These are phyloP conservation scores for Ips typographus DNA, from an alignment of 1,140 invertebrate genomes.

Conservation along the genomic window DNA sequence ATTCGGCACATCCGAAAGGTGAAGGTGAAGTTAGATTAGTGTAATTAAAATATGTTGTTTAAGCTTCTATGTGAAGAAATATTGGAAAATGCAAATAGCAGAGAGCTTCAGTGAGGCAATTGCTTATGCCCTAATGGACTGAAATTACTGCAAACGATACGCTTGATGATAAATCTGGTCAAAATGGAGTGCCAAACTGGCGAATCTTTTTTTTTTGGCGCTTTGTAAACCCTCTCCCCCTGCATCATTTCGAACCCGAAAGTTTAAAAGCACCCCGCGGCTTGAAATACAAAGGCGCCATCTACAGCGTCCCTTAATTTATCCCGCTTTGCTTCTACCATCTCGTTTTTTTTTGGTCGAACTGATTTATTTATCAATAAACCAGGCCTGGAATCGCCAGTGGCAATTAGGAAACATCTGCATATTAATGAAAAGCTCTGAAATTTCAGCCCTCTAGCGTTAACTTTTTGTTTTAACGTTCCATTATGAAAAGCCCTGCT, in stretches of 20 bases:
- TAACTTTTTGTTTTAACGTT: no score
- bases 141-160: slow-evolving; percentile 16
- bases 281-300: slow-evolving; percentile 21
- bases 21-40: no score
- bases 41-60: no score
- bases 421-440: background rate
- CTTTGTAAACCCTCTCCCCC: background rate
- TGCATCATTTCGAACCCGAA: slow-evolving; percentile 9
- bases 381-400: background rate
- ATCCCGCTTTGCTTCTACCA: slow-evolving; percentile 13
- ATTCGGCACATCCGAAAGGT: no score
- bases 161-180: slow-evolving; percentile 17
- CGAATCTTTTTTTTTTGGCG: slow-evolving; percentile 9
- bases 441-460: no score
- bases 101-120: no score
- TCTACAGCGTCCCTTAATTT: slow-evolving; percentile 25
- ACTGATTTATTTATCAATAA: slow-evolving; percentile 30
- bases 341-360: slow-evolving; percentile 11
- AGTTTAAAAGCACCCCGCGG: slow-evolving; percentile 18
- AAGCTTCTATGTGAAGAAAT: no score
- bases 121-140: no score
- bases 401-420: slow-evolving; percentile 15
- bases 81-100: no score
- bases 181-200: slow-evolving; percentile 25
- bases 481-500: no score